A percentile compares a stretch with the other conserved stretches of the same genome.
phyloP scores from a whole-genome alignment of 2,888 invertebrate species.

The Leucophora obtusa region DNA sequence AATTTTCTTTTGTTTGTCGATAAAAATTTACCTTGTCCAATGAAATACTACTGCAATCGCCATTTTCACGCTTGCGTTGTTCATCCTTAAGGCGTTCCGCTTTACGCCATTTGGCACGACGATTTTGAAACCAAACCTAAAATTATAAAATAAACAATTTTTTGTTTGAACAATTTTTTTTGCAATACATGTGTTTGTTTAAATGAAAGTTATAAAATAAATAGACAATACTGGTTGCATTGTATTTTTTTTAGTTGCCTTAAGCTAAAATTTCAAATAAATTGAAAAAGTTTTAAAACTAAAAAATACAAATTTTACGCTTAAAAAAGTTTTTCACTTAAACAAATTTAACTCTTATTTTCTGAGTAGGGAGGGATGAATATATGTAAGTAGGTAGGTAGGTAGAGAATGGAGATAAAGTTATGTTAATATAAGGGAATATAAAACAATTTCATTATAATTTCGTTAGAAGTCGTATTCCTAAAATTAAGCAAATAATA shows the following conservation, averaged over 20 bases:
- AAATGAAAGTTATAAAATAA: not conserved
- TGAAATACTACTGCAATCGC: slow-evolving; percentile 82
- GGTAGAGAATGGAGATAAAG: slow-evolving; percentile 9
- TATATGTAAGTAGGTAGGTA: no score
- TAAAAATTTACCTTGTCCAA: slow-evolving; percentile 78
- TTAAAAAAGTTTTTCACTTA: slow-evolving; percentile 51
- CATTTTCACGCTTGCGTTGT: slow-evolving; percentile 89
- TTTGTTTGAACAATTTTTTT: slow-evolving; percentile 1
- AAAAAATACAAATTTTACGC: slow-evolving; percentile 47
- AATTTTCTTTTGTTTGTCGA: not conserved
- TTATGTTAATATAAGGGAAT: not conserved
- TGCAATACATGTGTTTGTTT: slow-evolving; percentile 25
- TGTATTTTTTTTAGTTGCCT: slow-evolving; percentile 32
- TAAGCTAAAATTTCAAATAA: slow-evolving; percentile 50
- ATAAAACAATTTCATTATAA: not conserved
- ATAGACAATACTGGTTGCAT: slow-evolving; percentile 27
- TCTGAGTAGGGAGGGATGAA: not conserved
- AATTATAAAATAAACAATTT: slow-evolving; percentile 41
- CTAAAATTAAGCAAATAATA: not conserved
- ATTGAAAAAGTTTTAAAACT: slow-evolving; percentile 58
- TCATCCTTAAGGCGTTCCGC: slow-evolving; percentile 95
- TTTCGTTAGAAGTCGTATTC: not conserved
- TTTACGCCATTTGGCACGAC: slow-evolving; percentile 95
- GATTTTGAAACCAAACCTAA: slow-evolving; percentile 96
- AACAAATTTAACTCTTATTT: slow-evolving; percentile 5